Conservation (phyloP, 2,888 invertebrate genomes). For the Phaedon cochleariae region DNA sequence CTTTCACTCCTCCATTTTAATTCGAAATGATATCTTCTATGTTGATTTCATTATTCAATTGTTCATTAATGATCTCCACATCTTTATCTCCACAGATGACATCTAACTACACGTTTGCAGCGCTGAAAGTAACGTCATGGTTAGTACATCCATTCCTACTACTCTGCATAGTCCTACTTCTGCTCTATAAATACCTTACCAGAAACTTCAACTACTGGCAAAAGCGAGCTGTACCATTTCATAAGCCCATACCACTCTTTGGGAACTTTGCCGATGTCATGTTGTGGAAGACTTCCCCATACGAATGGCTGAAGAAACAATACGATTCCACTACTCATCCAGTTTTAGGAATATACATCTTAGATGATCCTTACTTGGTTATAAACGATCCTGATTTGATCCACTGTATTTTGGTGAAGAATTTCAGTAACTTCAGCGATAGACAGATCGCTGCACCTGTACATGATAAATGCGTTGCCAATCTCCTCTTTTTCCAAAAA, state of each 20-base stretch:
- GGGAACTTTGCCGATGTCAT: neutral
- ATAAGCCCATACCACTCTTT: neutral
- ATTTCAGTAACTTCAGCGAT: neutral
- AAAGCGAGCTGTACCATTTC: neutral
- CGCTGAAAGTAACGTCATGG: neutral
- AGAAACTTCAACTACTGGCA: neutral
- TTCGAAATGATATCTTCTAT: no score
- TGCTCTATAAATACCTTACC: neutral
- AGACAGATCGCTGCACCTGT: neutral
- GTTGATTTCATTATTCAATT: no score
- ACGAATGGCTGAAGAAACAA: no score
- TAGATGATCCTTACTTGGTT: neutral
- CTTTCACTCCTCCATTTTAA: no score
- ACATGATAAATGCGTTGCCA: neutral
- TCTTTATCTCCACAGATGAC: no score
- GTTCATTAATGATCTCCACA: no score
- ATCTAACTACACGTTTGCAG: no score
- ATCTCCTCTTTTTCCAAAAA: neutral
- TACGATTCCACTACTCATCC: no score
- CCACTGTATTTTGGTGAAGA: neutral
- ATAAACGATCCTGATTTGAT: neutral
- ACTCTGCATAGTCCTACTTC: neutral
- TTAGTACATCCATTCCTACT: neutral
- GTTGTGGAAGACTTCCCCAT: no score
- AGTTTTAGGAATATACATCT: no score